Evolutionary conservation across 2,888 invertebrate species (phyloP), one percentile per base, ranked within the genome.

Genomic region (Pilophorus perplexus): DNA sequence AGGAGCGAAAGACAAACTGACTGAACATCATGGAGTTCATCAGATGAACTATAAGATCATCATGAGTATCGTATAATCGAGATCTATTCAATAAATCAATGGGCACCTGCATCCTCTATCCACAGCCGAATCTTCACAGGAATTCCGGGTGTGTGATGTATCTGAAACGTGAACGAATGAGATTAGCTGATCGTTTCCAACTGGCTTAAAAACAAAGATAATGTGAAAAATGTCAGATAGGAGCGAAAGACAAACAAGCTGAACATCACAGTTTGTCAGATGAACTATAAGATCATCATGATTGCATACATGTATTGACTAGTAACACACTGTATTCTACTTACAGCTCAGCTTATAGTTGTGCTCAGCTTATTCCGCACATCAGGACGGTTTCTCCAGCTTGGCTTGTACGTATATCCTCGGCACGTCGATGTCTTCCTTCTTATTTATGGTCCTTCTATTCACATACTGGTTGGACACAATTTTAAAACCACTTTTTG

Each of bases 371-470:
- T 12, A 33, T 8, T 33, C 33, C 42, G 14, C 6, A 42, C 6
- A 50, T 50, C 48, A 50, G 10, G 3, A 14, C 10, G 60, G 38
- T 54, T 67, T 67, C 10, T 38, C 8, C 28, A 66, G 69, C 81
- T 91, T 91, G 3, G 87, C 92, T 78, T 99, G 98, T 0, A 98
- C 83, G 80, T 97, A 99, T 73, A 93, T 88, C 70, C 98, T 83
- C 0, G 90, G 90, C 0, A 93, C 94, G 80, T 93, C 87, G 50
- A 98, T 81, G 8, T 89, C 88, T 79, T 97, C 93, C 74, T 97
- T 96, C 62, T 88, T 82, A 78, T 99, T 99, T 0, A 95, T 82
- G 0, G 98, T 99, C 62, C 93, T 83, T 28, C 95, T 80, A 73
- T 93, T 85, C 2, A 98, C 82, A 76, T 96, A 98, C 0, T 82